phyloP scores from a whole-genome alignment of 2,113 vertebrate genomes.

The Megaceryle maxima region DNA sequence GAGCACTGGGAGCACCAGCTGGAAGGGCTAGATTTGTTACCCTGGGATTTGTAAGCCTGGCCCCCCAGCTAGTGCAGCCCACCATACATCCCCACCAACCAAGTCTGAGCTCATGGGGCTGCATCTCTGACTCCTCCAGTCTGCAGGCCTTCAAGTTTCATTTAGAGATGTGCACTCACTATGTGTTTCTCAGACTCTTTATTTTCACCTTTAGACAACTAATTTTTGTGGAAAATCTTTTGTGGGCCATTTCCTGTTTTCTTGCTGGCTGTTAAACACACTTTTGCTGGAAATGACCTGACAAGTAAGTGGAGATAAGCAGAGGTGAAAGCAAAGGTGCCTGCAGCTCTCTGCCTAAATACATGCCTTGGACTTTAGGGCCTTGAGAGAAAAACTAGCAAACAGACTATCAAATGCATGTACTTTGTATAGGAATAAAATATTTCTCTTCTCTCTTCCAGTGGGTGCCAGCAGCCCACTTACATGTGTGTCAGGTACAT shows the following conservation, averaged over 20 bases:
- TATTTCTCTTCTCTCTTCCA: neutral
- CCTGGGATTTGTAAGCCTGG: neutral
- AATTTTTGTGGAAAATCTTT: neutral
- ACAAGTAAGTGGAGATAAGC: neutral
- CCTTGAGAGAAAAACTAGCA: neutral
- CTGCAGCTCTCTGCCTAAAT: neutral
- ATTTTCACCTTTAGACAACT: neutral
- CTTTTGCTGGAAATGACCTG: neutral
- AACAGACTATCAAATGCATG: neutral
- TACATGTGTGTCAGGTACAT: neutral
- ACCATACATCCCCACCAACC: rapidly evolving
- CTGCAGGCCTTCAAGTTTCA: neutral
- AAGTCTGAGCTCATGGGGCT: neutral
- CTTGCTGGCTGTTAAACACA: neutral
- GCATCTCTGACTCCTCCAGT: rapidly evolving
- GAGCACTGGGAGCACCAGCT: neutral
- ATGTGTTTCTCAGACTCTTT: neutral
- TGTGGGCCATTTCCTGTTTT: rapidly evolving
- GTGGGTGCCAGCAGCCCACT: neutral
- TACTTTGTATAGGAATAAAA: neutral
- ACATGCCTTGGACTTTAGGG: neutral
- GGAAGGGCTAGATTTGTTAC: neutral
- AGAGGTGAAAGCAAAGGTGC: neutral
- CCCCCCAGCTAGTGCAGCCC: neutral
- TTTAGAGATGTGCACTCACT: neutral